Evolutionary conservation across 1,140 invertebrate species (phyloP), one percentile per base, ranked within the genome.

Genomic region (Seison nebaliae): DNA sequence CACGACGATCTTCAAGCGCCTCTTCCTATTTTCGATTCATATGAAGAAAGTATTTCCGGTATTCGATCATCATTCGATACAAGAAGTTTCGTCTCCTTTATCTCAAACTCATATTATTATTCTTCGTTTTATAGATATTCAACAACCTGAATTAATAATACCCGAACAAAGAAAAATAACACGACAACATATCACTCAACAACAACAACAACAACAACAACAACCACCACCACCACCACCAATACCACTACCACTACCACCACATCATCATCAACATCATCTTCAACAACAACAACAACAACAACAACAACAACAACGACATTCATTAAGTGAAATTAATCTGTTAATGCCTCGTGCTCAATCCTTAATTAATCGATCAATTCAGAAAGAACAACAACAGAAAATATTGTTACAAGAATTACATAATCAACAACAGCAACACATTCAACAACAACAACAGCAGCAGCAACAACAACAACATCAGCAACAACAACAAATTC

Each of bases 401-500:
- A 39, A 39, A 26, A 32, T 39, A 23, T 26, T 39, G n/a, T 18
- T 39, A 9, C 17, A 39, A 28, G 28, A 28, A 22, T 18, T 39
- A 12, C 14, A 18, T 34, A n/a, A n/a, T n/a, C n/a, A n/a, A n/a
- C 14, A 26, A 9, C 23, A 39, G 6, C 4, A 24, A 4, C 29
- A 16, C 23, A 18, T 21, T 21, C 23, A 39, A 21, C 17, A 22
- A 23, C 21, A 15, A 6, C 14, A 12, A 16, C 21, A 32, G 6
- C 21, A 32, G 22, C 51, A 69, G 44, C 71, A 80, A 33, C 73
- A 73, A 47, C 64, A 83, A 20, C 76, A 81, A 1, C 77, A 83
- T 53, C 55, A 91, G 23, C 66, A 83, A n/a, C 66, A 88, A 2
- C 55, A 88, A 36, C 68, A 74, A 49, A 79, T 81, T 9, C 83